Base-by-base conservation (phyloP, 2,797 vertebrate genomes). In the Macroramphosus scolopax region DNA sequence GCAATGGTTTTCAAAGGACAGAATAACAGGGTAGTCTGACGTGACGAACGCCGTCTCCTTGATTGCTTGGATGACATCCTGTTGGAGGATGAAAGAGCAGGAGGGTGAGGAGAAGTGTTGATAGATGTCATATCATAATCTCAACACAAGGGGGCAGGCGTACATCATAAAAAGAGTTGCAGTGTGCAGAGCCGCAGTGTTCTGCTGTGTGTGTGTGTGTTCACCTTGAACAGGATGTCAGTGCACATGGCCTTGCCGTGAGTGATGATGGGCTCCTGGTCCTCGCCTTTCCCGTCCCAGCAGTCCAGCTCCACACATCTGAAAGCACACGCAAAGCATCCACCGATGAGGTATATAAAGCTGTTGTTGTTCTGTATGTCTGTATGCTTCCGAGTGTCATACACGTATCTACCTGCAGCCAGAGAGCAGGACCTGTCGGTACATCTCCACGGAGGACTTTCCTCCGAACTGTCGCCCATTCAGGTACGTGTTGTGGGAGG, bases 201-300 rank as follows among this genome's bases (percentile, higher is more conserved):
- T 26, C 2, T 12, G 2, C 6, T 18, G 17, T 10, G 11, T 22
- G 20, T 6, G 24, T 30, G 8, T 20, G 18, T 31, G 14, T 11
- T 83, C 75, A 97, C 97, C 92, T 98, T 99, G 80, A 99, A 99
- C 50, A 99, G 92, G 68, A 98, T 98, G 68, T 98, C 97, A 15
- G 96, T 99, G 77, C 96, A 99, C 97, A 99, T 98, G 41, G 97
- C 97, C 83, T 98, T 99, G 18, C 97, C 97, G 1, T 99, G 97
- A 1, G 97, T 99, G 72, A 99, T 99, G 76, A 99, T 99, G 0
- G 97, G 97, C 38, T 98, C 97, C 69, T 98, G 97, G 67, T 99
- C 97, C 82, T 98, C 97, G 46, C 96, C 92, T 92, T 99, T 99
- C 16, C 97, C 97, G 55, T 99, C 97, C 97, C 97, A 99, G 68